phyloP scores from a whole-genome alignment of 2,888 invertebrate species.

The Pristionchus fissidentatus region DNA sequence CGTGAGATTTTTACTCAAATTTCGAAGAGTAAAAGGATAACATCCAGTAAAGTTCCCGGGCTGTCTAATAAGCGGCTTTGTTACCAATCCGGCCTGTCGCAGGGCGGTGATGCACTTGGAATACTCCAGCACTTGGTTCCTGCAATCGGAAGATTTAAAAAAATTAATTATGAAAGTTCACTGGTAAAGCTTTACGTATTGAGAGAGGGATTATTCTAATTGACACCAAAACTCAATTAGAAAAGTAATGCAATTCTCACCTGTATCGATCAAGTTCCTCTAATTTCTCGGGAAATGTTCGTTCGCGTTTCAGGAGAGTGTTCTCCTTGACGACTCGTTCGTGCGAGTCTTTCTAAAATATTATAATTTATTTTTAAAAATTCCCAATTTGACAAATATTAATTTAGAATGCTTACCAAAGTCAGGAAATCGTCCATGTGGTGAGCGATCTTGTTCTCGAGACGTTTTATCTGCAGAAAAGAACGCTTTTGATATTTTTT shows the following conservation, averaged over 20 bases:
- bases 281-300: conserved; percentile 73
- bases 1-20: no score
- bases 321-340: conserved; percentile 73
- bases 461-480: conserved; percentile 56
- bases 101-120: conserved; percentile 75
- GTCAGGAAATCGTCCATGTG: conserved; percentile 71
- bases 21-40: not conserved
- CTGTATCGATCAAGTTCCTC: conserved; percentile 72
- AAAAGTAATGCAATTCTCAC: not conserved
- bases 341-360: conserved; percentile 69
- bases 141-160: not conserved
- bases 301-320: conserved; percentile 66
- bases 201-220: no score
- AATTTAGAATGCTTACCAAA: conserved; percentile 59
- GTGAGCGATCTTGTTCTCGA: conserved; percentile 69
- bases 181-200: no score
- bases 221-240: not conserved
- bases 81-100: conserved; percentile 67
- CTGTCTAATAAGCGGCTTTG: conserved; percentile 15
- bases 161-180: not conserved
- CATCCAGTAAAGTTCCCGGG: not conserved
- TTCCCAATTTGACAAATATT: not conserved
- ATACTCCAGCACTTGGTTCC: conserved; percentile 69
- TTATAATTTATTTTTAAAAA: not conserved
- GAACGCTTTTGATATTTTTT: no score